Conservation (phyloP, 2,797 vertebrate species). For the Hemitrygon akajei region DNA sequence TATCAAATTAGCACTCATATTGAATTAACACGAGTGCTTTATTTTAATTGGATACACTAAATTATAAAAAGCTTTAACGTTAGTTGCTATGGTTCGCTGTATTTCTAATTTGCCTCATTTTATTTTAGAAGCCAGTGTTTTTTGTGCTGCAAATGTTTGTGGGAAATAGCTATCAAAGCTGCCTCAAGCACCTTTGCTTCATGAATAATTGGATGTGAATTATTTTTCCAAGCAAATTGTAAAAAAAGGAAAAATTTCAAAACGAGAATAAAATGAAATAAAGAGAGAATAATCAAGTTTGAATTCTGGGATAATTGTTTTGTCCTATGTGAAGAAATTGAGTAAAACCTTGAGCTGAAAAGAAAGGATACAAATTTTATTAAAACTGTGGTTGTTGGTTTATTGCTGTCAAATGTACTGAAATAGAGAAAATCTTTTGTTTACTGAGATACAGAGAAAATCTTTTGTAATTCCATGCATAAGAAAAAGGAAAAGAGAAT, state of each 20-base stretch:
- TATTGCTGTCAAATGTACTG: too few species aligned
- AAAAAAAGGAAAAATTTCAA: neutral
- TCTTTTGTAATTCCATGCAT: too few species aligned
- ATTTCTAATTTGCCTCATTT: neutral
- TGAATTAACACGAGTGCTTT: constrained; percentile 27
- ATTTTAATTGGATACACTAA: constrained; percentile 9
- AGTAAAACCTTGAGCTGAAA: too few species aligned
- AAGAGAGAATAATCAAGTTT: neutral
- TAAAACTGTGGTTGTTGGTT: too few species aligned
- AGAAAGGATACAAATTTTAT: too few species aligned
- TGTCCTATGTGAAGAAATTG: too few species aligned
- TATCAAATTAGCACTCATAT: neutral
- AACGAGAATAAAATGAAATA: too few species aligned
- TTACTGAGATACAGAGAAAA: too few species aligned
- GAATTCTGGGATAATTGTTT: too few species aligned
- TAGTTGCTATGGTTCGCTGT: constrained; percentile 6
- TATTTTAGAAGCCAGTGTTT: neutral
- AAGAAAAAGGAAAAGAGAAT: too few species aligned
- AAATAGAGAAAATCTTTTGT: too few species aligned
- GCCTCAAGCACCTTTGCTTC: neutral
- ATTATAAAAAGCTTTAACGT: constrained; percentile 3
- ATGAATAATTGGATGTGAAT: too few species aligned
- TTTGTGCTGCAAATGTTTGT: neutral
- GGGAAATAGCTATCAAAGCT: neutral
- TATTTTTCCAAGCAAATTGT: neutral